Conservation (phyloP, 2,797 vertebrate genomes). For the Sebastes diploproa region DNA sequence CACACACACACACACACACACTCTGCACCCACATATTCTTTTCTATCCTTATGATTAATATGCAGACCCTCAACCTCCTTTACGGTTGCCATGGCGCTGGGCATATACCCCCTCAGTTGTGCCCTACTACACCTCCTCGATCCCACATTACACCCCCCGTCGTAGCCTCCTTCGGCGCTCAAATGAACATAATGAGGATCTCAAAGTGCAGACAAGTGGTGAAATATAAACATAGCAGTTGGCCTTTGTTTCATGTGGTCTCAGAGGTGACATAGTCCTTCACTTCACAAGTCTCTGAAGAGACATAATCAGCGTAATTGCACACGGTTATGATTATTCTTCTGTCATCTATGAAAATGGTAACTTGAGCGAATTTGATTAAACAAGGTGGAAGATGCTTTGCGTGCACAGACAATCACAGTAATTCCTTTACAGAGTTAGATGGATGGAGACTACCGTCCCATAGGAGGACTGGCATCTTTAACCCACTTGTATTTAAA, state of each 20-base stretch:
- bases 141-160: neutral
- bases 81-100: conserved; percentile 24
- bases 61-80: conserved; percentile 44
- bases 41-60: conserved; percentile 49
- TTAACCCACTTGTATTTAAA: conserved; percentile 58
- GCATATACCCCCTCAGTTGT: conserved; percentile 21
- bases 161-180: conserved; percentile 1
- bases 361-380: conserved; percentile 60
- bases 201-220: conserved; percentile 39
- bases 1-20: neutral
- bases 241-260: conserved; percentile 58
- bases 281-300: conserved; percentile 54
- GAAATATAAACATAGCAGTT: conserved; percentile 59
- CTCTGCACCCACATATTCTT: conserved; percentile 25
- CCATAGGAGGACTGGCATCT: conserved; percentile 36
- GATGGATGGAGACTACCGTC: conserved; percentile 21
- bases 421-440: conserved; percentile 31
- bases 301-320: conserved; percentile 71
- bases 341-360: conserved; percentile 59
- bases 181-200: conserved; percentile 61
- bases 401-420: conserved; percentile 18
- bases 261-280: conserved; percentile 65
- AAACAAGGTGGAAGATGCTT: conserved; percentile 35
- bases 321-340: conserved; percentile 55
- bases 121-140: neutral